These are phyloP conservation scores for Melanogrammus aeglefinus DNA, from an alignment of 2,797 vertebrate genomes.

Conservation along the genomic window DNA sequence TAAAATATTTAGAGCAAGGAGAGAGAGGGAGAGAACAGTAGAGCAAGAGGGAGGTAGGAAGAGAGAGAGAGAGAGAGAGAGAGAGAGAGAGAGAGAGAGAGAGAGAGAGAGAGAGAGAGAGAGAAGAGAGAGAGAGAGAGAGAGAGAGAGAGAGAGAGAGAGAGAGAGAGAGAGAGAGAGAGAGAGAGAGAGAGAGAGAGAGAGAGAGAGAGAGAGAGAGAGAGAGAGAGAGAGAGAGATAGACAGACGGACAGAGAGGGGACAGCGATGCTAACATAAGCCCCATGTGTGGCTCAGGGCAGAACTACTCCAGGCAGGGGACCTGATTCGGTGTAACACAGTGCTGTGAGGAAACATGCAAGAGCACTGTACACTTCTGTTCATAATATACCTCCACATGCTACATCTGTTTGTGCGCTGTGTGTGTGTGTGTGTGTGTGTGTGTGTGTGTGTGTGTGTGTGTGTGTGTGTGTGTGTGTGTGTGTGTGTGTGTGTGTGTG, in stretches of 20 bases:
- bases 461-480: background rate
- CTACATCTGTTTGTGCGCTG: slow-evolving; percentile 19
- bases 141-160: background rate
- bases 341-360: slow-evolving; percentile 26
- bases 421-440: slow-evolving; percentile 5
- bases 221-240: slow-evolving; percentile 26
- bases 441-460: slow-evolving; percentile 7
- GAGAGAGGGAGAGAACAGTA: background rate
- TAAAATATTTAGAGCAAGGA: background rate
- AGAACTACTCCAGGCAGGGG: slow-evolving; percentile 40
- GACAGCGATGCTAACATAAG: slow-evolving; percentile 70
- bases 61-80: slow-evolving; percentile 24
- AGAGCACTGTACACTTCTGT: slow-evolving; percentile 27
- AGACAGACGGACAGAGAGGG: too few species aligned
- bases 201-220: background rate
- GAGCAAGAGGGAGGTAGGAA: slow-evolving; percentile 22
- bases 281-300: slow-evolving; percentile 67
- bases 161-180: background rate
- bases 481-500: background rate
- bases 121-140: slow-evolving; percentile 5
- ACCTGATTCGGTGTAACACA: slow-evolving; percentile 11
- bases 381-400: slow-evolving; percentile 8
- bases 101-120: slow-evolving; percentile 9
- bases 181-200: background rate
- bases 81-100: slow-evolving; percentile 38